Conservation (phyloP, 2,888 invertebrate species). For the Drosophila cognata region DNA sequence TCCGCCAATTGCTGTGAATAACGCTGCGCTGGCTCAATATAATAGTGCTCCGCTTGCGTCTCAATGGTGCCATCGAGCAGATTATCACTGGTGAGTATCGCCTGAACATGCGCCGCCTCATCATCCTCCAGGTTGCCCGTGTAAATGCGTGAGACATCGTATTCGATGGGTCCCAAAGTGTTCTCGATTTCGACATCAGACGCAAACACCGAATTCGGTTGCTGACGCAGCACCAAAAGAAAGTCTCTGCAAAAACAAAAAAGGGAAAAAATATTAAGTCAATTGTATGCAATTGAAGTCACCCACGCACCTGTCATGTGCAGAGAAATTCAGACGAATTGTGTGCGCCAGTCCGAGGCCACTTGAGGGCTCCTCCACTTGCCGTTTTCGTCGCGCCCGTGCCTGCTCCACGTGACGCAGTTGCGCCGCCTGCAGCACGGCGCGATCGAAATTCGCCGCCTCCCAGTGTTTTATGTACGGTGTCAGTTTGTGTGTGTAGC, state of each 20-base stretch:
- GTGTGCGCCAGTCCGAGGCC: slow-evolving; percentile 83
- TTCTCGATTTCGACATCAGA: slow-evolving; percentile 92
- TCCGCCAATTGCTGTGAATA: slow-evolving; percentile 86
- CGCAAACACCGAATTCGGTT: slow-evolving; percentile 90
- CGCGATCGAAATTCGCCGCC: slow-evolving; percentile 90
- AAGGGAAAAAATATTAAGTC: slow-evolving; percentile 4
- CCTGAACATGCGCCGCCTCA: slow-evolving; percentile 92
- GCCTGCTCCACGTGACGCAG: slow-evolving; percentile 84
- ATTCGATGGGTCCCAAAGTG: slow-evolving; percentile 88
- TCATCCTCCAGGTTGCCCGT: slow-evolving; percentile 93
- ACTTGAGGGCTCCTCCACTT: slow-evolving; percentile 75
- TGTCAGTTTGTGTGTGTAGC: slow-evolving; percentile 87
- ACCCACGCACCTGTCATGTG: slow-evolving; percentile 84
- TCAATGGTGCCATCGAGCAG: slow-evolving; percentile 95
- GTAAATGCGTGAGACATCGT: slow-evolving; percentile 91
- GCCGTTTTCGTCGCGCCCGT: slow-evolving; percentile 83
- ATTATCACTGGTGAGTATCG: slow-evolving; percentile 93
- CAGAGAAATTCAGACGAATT: slow-evolving; percentile 84
- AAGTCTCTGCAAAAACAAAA: slow-evolving; percentile 89
- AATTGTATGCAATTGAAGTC: slow-evolving; percentile 14
- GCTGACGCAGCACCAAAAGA: slow-evolving; percentile 90
- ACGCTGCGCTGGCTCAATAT: slow-evolving; percentile 88
- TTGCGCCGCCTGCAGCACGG: slow-evolving; percentile 83
- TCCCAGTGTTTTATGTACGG: slow-evolving; percentile 93
- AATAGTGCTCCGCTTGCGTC: slow-evolving; percentile 91